phyloP scores from a whole-genome alignment of 2,797 vertebrate genomes.

The Botia almorhae region DNA sequence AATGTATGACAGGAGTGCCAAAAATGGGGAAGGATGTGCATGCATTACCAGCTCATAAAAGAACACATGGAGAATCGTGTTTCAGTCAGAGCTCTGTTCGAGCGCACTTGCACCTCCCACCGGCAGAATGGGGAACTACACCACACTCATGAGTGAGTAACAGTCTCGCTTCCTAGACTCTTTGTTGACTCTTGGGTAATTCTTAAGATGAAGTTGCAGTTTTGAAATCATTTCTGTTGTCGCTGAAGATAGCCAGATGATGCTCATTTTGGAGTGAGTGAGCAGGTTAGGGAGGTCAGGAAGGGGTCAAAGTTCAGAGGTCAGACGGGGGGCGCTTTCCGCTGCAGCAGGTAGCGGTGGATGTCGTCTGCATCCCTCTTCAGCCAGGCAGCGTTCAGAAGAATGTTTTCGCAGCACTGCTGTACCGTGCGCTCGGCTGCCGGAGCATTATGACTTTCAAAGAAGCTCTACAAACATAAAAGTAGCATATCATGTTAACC shows the following conservation, averaged over 20 bases:
- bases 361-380: slow-evolving; percentile 91
- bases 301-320: slow-evolving; percentile 47
- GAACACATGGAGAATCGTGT: slow-evolving; percentile 38
- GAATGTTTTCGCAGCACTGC: slow-evolving; percentile 98
- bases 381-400: slow-evolving; percentile 93
- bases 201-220: slow-evolving; percentile 70
- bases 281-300: slow-evolving; percentile 50
- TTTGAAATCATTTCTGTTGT: slow-evolving; percentile 50
- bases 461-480: slow-evolving; percentile 85
- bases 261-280: slow-evolving; percentile 52
- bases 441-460: slow-evolving; percentile 92
- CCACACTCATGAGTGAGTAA: slow-evolving; percentile 31
- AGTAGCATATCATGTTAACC: not conserved
- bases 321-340: slow-evolving; percentile 87
- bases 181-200: slow-evolving; percentile 54
- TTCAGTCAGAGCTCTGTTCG: slow-evolving; percentile 41
- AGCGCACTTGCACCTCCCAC: slow-evolving; percentile 39
- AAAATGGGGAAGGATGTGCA: slow-evolving; percentile 42
- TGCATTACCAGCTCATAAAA: slow-evolving; percentile 48
- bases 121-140: slow-evolving; percentile 53
- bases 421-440: slow-evolving; percentile 94
- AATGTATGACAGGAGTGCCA: slow-evolving; percentile 50
- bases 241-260: slow-evolving; percentile 46
- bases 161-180: slow-evolving; percentile 43
- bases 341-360: slow-evolving; percentile 89